Conservation (phyloP, 2,113 vertebrate genomes). For the Eira barbara region DNA sequence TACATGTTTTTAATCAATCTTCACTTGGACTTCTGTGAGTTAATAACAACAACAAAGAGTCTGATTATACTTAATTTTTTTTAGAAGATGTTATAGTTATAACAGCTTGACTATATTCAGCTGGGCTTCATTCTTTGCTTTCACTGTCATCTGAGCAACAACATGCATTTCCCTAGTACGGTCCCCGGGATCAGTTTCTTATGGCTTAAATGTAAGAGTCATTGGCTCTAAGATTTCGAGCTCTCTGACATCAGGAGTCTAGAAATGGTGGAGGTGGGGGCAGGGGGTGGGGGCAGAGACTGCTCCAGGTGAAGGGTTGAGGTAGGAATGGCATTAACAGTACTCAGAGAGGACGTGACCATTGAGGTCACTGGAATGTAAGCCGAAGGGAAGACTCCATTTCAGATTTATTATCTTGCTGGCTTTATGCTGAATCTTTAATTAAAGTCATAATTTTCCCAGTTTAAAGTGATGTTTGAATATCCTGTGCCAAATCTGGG, state of each 20-base stretch:
- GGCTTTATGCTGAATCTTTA: constrained; percentile 65
- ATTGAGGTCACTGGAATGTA: constrained; percentile 12
- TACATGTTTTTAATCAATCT: neutral
- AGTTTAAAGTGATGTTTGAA: constrained; percentile 59
- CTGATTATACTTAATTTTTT: neutral
- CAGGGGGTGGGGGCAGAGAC: neutral
- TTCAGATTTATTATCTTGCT: constrained; percentile 65
- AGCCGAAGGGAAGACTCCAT: constrained; percentile 42
- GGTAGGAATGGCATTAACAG: neutral
- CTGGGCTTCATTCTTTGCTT: neutral
- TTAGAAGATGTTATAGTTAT: neutral
- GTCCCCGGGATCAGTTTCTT: neutral
- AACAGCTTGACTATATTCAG: neutral
- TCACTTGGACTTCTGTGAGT: neutral
- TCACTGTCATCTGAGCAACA: neutral
- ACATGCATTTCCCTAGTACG: neutral
- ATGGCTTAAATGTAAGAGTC: neutral
- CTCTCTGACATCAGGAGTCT: neutral
- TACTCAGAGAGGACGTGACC: neutral
- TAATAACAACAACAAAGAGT: neutral
- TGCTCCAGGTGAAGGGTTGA: neutral
- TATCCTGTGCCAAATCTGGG: constrained; percentile 35
- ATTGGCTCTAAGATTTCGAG: neutral
- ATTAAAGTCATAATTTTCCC: constrained; percentile 71
- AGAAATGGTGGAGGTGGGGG: neutral